Conservation (phyloP, 1,140 invertebrate species). For the Leptinotarsa lineolata region DNA sequence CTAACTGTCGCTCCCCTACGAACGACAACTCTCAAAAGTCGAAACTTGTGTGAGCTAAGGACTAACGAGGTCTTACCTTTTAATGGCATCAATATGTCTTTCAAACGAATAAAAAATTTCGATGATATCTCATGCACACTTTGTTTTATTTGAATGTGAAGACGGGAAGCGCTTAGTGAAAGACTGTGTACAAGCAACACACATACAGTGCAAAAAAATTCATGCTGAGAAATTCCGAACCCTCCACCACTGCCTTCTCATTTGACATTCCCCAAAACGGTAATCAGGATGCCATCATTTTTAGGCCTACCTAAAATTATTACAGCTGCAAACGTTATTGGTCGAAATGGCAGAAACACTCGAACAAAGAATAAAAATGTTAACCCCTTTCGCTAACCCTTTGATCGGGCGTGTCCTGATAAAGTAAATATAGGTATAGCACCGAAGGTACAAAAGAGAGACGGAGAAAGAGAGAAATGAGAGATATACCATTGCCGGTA, state of each 20-base stretch:
- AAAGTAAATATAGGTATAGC: neutral
- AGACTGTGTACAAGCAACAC: no score
- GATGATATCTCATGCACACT: no score
- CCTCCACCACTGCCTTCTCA: neutral
- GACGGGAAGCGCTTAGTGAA: no score
- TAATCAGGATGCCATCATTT: neutral
- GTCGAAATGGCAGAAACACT: neutral
- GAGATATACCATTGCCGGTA: neutral
- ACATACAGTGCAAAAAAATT: no score
- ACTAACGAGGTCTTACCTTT: no score
- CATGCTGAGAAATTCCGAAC: no score
- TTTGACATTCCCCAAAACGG: neutral
- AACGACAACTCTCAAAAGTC: no score
- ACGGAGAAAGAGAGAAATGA: neutral
- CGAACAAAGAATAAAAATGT: slow-evolving; percentile 2
- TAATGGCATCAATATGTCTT: no score
- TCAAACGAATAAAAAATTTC: no score
- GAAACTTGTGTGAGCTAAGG: no score
- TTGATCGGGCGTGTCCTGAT: slow-evolving; percentile 6
- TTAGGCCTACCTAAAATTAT: neutral
- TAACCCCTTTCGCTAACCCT: slow-evolving; percentile 5
- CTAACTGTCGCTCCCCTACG: no score
- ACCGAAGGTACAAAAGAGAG: neutral
- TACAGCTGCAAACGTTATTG: neutral
- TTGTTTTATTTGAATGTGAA: no score